A percentile compares a stretch with the other conserved stretches of the same genome.
Evolutionary conservation across 2,888 invertebrate genomes (phyloP).

Genomic region (Teinopalpus imperialis): DNA sequence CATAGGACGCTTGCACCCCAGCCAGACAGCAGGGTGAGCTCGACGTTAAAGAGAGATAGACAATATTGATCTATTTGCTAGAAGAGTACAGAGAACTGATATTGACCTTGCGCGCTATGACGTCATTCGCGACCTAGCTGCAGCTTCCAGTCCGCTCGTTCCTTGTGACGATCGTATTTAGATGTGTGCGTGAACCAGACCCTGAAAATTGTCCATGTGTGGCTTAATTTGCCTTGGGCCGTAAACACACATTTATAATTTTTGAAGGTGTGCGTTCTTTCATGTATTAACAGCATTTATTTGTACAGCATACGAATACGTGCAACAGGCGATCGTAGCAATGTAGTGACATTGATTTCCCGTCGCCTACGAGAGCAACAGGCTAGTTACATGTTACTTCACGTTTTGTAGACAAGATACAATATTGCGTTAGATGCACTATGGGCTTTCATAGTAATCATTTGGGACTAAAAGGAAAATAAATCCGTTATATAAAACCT

Average conservation of each 20-base stretch:
- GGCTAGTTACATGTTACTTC: conserved; percentile 38
- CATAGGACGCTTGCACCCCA: conserved; percentile 21
- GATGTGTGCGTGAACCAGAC: conserved; percentile 75
- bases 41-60: conserved; percentile 45
- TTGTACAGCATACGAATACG: conserved; percentile 23
- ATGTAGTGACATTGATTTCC: conserved; percentile 74
- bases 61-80: conserved; percentile 28
- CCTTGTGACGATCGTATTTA: conserved; percentile 17
- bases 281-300: conserved; percentile 19
- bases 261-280: conserved; percentile 12
- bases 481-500: too few relatives aligned
- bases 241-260: conserved; percentile 30
- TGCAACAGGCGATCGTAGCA: conserved; percentile 54
- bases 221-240: conserved; percentile 33
- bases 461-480: background rate
- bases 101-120: conserved; percentile 80
- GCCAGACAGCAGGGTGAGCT: conserved; percentile 67
- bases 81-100: conserved; percentile 57
- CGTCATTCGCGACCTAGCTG: conserved; percentile 84
- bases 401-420: conserved; percentile 7
- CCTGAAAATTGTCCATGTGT: conserved; percentile 57
- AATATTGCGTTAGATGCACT: background rate
- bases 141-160: conserved; percentile 54
- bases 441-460: background rate
- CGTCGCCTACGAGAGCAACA: conserved; percentile 53